Conservation (phyloP, 2,888 invertebrate species). For the Terebella lapidaria region DNA sequence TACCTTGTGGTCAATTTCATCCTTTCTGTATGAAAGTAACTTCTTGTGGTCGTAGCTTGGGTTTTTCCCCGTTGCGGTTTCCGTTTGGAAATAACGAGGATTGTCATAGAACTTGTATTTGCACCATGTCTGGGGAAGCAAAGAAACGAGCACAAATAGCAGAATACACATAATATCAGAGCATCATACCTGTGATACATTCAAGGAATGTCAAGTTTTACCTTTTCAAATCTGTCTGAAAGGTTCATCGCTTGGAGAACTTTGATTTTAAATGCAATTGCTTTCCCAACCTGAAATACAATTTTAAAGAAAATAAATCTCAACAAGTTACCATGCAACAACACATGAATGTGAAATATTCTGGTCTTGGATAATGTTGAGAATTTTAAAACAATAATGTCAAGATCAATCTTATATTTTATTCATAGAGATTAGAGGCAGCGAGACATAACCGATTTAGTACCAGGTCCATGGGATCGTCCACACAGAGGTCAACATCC, state of each 20-base stretch:
- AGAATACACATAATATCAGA: not conserved
- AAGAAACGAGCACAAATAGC: not conserved
- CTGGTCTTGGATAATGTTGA: not conserved
- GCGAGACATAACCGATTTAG: no score
- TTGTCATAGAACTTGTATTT: slow-evolving; percentile 23
- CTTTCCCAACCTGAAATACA: slow-evolving; percentile 20
- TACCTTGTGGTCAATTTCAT: slow-evolving; percentile 23
- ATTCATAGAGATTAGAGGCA: no score
- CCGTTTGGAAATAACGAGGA: slow-evolving; percentile 11
- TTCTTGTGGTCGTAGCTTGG: slow-evolving; percentile 19
- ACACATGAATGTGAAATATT: slow-evolving; percentile 2
- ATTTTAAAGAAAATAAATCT: not conserved
- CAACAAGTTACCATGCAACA: not conserved
- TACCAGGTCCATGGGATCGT: slow-evolving; percentile 27
- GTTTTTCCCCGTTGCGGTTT: slow-evolving; percentile 17
- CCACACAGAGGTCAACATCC: slow-evolving; percentile 20
- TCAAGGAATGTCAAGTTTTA: slow-evolving; percentile 10
- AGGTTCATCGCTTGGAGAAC: slow-evolving; percentile 22
- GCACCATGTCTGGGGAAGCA: slow-evolving; percentile 28
- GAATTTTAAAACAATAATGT: not conserved
- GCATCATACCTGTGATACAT: not conserved
- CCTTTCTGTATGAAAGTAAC: slow-evolving; percentile 1
- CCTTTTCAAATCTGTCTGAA: slow-evolving; percentile 23
- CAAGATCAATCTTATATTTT: not conserved
- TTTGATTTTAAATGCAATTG: slow-evolving; percentile 24